Percentiles rank a stretch among this genome's conserved stretches.
Evolutionary conservation across 2,888 invertebrate genomes (phyloP).

Genomic region (Caenorhabditis sp.): DNA sequence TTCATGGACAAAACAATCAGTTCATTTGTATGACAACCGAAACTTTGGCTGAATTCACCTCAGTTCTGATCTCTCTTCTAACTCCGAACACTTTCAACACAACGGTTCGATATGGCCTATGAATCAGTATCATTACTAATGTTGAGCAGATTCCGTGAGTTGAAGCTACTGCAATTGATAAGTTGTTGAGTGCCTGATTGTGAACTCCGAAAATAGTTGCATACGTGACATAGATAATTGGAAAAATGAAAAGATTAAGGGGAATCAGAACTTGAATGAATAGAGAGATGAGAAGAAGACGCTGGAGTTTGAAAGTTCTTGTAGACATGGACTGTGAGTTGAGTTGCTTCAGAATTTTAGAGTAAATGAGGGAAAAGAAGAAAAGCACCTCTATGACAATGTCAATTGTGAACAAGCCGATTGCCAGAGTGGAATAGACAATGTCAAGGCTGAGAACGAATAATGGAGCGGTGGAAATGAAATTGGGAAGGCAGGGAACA

Average conservation of each 20-base stretch:
- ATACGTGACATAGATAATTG: conserved; percentile 10
- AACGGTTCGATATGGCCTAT: conserved; percentile 29
- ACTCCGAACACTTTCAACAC: background rate
- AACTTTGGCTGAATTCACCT: conserved; percentile 20
- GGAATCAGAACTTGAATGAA: conserved; percentile 41
- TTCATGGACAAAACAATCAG: too few relatives aligned
- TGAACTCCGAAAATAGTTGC: conserved; percentile 11
- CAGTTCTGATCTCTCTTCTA: background rate
- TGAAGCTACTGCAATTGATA: conserved; percentile 17
- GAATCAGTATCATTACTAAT: conserved; percentile 33
- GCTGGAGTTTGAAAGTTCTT: conserved; percentile 28
- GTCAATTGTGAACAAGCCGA: background rate
- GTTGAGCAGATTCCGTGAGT: conserved; percentile 33
- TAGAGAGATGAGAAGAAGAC: conserved; percentile 12
- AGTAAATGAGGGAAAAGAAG: conserved; percentile 28
- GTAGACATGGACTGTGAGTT: conserved; percentile 22
- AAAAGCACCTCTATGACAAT: conserved; percentile 20
- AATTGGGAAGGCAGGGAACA: conserved; percentile 23
- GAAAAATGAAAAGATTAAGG: conserved; percentile 33
- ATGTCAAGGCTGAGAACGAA: conserved; percentile 36
- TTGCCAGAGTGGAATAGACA: background rate
- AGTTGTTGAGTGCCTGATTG: conserved; percentile 43
- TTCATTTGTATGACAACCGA: conserved; percentile 25
- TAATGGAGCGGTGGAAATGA: background rate
- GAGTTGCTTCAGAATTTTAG: conserved; percentile 18